Conservation (phyloP, 2,113 vertebrate species). For the Galemys pyrenaicus region DNA sequence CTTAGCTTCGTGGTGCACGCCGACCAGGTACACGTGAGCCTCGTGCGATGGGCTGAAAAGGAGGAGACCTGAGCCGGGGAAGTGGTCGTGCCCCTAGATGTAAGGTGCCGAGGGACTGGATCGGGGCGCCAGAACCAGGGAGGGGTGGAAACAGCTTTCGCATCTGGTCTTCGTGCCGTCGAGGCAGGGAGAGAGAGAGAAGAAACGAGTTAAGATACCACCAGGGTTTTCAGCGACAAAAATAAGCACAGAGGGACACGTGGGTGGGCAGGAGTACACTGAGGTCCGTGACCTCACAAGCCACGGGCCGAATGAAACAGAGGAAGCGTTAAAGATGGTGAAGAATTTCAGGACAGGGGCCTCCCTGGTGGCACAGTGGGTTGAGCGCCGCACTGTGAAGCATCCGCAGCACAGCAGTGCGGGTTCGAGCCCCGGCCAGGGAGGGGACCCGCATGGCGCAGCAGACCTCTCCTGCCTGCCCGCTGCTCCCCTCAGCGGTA, state of each 20-base stretch:
- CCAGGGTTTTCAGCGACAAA: not conserved
- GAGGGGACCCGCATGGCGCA: no score
- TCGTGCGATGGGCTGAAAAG: no score
- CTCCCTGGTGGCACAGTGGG: no score
- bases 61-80: not conserved
- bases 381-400: no score
- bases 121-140: not conserved
- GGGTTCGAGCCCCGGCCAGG: no score
- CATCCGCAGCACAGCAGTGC: no score
- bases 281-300: not conserved
- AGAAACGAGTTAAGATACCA: not conserved
- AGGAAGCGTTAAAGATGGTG: not conserved
- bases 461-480: no score
- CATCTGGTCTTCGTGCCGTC: not conserved
- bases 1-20: not conserved
- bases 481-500: no score
- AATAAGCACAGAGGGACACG: not conserved
- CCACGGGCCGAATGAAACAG: not conserved
- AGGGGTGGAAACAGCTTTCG: not conserved
- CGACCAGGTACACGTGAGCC: not conserved
- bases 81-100: not conserved
- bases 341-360: not conserved
- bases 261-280: accelerated
- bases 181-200: not conserved
- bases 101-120: not conserved